Evolutionary conservation across 2,888 invertebrate genomes (phyloP).

Genomic region (Uloborus plumipes): DNA sequence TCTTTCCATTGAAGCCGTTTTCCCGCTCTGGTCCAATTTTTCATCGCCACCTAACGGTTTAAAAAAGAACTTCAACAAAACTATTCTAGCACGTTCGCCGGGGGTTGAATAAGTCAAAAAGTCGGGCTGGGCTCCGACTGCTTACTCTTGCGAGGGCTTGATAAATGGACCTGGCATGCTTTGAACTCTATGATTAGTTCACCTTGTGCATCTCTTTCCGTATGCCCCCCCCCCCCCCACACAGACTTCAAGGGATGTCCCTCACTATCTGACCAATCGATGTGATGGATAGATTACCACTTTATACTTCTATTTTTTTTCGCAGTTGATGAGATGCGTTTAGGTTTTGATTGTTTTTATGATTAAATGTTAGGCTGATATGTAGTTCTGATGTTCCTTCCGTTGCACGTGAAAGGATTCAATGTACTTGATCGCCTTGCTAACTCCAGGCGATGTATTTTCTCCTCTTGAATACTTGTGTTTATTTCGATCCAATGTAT

Average conservation of each 20-base stretch:
- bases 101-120: constrained; percentile 32
- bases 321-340: too few relatives aligned
- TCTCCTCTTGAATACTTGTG: too few relatives aligned
- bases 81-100: constrained; percentile 4
- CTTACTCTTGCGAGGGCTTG: constrained; percentile 15
- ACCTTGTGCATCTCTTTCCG: constrained; percentile 27
- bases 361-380: too few relatives aligned
- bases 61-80: constrained; percentile 18
- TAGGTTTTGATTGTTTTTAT: too few relatives aligned
- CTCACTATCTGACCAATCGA: constrained; percentile 1
- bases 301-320: too few relatives aligned
- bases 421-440: too few relatives aligned
- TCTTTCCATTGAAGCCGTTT: constrained; percentile 6
- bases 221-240: not conserved
- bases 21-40: constrained; percentile 1
- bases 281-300: not conserved
- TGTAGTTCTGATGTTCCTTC: too few relatives aligned
- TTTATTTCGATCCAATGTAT: too few relatives aligned
- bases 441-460: too few relatives aligned
- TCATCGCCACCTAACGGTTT: constrained; percentile 8
- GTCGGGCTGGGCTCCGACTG: constrained; percentile 23
- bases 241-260: not conserved
- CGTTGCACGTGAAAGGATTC: too few relatives aligned
- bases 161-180: constrained; percentile 50
- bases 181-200: constrained; percentile 48